phyloP scores from a whole-genome alignment of 1,140 invertebrate genomes.

The Drosophila watanabei region DNA sequence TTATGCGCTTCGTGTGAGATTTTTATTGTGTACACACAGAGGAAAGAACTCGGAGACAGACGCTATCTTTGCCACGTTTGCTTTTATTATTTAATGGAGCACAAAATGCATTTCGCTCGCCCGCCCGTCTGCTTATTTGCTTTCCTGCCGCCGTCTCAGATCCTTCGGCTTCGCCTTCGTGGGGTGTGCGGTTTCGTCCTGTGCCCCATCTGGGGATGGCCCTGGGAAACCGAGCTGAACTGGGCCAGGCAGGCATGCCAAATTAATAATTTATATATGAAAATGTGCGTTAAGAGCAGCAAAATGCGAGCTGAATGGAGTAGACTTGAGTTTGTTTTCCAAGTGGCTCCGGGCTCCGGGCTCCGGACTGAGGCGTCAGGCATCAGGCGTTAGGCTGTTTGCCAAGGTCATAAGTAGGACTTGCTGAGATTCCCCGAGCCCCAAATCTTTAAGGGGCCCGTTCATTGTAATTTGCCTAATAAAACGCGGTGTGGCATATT shows the following conservation, averaged over 20 bases:
- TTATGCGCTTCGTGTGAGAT: conserved; percentile 83
- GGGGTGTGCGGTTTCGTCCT: conserved; percentile 41
- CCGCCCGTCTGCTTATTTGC: conserved; percentile 39
- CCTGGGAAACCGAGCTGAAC: conserved; percentile 12
- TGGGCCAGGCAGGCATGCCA: conserved; percentile 64
- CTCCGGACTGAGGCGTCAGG: conserved; percentile 54
- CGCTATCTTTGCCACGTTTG: conserved; percentile 79
- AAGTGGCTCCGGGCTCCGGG: conserved; percentile 71
- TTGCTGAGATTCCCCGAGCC: conserved; percentile 56
- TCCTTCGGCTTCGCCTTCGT: neutral
- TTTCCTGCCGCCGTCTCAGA: conserved; percentile 15
- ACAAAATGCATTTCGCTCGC: conserved; percentile 79
- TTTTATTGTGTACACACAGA: conserved; percentile 78
- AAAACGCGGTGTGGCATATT: conserved; percentile 81
- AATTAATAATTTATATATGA: conserved; percentile 85
- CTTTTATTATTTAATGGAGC: conserved; percentile 85
- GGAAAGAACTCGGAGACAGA: conserved; percentile 56
- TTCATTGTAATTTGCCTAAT: conserved; percentile 81
- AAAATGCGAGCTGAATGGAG: conserved; percentile 33
- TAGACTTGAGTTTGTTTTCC: conserved; percentile 70
- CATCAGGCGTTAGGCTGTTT: conserved; percentile 74
- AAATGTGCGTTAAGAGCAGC: conserved; percentile 82
- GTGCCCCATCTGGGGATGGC: conserved; percentile 7
- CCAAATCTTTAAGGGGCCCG: conserved; percentile 19
- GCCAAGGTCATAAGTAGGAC: conserved; percentile 83